phyloP scores from a whole-genome alignment of 2,888 invertebrate genomes.

The Ophion costatus region DNA sequence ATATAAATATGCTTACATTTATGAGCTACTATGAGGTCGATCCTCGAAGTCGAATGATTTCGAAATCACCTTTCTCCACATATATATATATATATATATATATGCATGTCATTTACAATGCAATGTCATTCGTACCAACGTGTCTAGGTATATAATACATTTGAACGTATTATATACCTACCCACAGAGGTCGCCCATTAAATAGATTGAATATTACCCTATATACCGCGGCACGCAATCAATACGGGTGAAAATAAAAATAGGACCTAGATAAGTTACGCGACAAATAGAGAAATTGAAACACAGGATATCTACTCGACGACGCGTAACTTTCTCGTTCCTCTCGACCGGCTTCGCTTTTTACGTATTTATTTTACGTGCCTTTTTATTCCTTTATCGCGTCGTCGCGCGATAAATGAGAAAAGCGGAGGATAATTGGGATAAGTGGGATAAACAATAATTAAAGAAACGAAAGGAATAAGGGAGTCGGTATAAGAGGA shows the following conservation, averaged over 20 bases:
- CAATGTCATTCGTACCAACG: slow-evolving; percentile 30
- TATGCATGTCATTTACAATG: slow-evolving; percentile 24
- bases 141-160: slow-evolving; percentile 18
- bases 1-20: no score
- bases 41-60: neutral
- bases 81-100: slow-evolving; percentile 33
- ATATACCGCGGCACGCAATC: slow-evolving; percentile 77
- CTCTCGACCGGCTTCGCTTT: neutral
- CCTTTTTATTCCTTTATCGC: neutral
- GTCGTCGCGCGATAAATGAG: neutral
- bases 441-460: slow-evolving; percentile 16
- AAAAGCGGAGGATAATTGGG: slow-evolving; percentile 14
- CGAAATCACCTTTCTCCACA: slow-evolving; percentile 1
- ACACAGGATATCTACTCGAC: neutral
- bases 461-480: slow-evolving; percentile 1
- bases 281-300: neutral
- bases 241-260: slow-evolving; percentile 72
- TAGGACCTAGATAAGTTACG: neutral
- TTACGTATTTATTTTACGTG: neutral
- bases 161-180: slow-evolving; percentile 26
- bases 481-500: neutral
- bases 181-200: slow-evolving; percentile 71
- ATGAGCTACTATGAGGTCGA: no score
- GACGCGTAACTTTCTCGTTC: slow-evolving; percentile 7
- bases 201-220: slow-evolving; percentile 81